Percentiles rank a stretch among this genome's conserved stretches.
Conservation (phyloP, 2,888 invertebrate species). For the Agapostemon virescens region DNA sequence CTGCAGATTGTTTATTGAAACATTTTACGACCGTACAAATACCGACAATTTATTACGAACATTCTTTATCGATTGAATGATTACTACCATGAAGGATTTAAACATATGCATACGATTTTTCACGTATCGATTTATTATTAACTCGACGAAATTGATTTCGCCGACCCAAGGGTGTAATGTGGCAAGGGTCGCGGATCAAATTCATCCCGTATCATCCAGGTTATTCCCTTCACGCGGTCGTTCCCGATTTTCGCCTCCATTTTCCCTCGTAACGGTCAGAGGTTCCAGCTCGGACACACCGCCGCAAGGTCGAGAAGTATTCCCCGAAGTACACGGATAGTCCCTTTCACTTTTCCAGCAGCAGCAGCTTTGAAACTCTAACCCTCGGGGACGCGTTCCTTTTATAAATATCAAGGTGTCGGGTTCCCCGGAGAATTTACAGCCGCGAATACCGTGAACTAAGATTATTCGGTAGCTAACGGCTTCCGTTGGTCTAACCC, state of each 20-base stretch:
- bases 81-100: not conserved
- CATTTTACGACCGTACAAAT: not conserved
- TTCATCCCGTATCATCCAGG: not conserved
- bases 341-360: conserved; percentile 49
- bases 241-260: conserved; percentile 16
- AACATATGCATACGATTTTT: not conserved
- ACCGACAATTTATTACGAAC: not conserved
- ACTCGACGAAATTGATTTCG: not conserved
- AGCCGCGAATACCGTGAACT: conserved; percentile 25
- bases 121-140: not conserved
- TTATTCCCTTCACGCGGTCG: conserved; percentile 4
- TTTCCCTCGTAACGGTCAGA: not conserved
- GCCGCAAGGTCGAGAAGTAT: conserved; percentile 31
- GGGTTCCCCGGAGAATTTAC: conserved; percentile 41
- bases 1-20: not conserved
- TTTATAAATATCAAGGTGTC: conserved; percentile 52
- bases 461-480: conserved; percentile 36
- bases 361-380: conserved; percentile 56
- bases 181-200: not conserved
- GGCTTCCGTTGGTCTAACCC: conserved; percentile 27
- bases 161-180: not conserved
- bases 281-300: conserved; percentile 4
- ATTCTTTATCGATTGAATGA: not conserved
- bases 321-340: conserved; percentile 39
- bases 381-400: conserved; percentile 39